Base-by-base conservation (phyloP, 2,113 vertebrate genomes). In the Herpetotheres cachinnans region DNA sequence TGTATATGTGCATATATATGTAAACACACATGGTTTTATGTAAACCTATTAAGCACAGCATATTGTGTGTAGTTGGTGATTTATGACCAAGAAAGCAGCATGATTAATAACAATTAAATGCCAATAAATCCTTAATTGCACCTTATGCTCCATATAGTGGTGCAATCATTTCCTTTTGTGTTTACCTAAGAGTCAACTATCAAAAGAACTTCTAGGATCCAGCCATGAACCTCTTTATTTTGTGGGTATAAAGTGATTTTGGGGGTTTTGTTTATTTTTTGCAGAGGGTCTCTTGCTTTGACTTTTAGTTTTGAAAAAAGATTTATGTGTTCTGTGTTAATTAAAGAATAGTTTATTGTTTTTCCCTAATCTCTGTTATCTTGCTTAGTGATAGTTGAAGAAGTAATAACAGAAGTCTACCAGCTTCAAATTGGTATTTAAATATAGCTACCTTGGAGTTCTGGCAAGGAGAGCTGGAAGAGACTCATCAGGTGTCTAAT, bases 101-200 rank as follows among this genome's bases (percentile, higher is more conserved):
- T 20, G 10, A 86, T 94, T 86, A 89, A 83, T 89, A 95, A 89
- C 50, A 94, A 93, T 89, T 93, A 92, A 94, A 78, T 71, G 50
- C 38, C n/a, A 92, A 22, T 97, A 95, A 89, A 86, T 81, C n/a
- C 54, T 72, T 96, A 94, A 92, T 73, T 88, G 50, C 61, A 42
- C 73, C 81, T 84, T 97, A 83, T 88, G 71, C 11, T 76, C 5
- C 36, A 22, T n/a, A 29, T 46, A 91, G 56, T 73, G 78, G 19
- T 63, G 38, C 30, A 36, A 15, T 59, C 7, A 34, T 54, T 93
- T 86, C 13, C 20, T 81, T 93, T 79, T 47, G 9, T 47, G 9
- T 86, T 85, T 94, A 32, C 22, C 17, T 21, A 58, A 65, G 50
- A 81, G 26, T 62, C 34, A 77, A 7, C 40, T 70, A 14, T 32